phyloP scores from a whole-genome alignment of 1,140 invertebrate species.

The Nomia melanderi region DNA sequence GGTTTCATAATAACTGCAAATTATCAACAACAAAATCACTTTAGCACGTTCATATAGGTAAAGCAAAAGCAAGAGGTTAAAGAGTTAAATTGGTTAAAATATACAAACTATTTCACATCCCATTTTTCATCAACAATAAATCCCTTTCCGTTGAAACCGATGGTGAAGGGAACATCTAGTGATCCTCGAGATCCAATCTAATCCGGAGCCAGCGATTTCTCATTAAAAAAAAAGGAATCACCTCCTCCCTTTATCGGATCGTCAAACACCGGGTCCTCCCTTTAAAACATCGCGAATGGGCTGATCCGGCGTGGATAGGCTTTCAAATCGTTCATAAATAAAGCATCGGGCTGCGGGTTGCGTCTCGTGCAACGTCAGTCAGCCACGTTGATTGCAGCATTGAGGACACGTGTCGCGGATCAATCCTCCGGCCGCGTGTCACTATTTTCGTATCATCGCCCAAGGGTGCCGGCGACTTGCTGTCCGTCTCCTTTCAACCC shows the following conservation, averaged over 20 bases:
- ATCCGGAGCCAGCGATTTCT: neutral
- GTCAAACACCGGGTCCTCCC: constrained; percentile 41
- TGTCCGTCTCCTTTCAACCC: constrained; percentile 17
- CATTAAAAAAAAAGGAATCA: constrained; percentile 43
- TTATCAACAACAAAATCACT: no score
- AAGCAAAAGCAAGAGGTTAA: no score
- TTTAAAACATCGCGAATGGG: constrained; percentile 62
- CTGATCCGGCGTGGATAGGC: constrained; percentile 56
- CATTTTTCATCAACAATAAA: no score
- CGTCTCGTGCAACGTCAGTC: constrained; percentile 72
- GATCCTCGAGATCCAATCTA: no score
- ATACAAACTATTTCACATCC: no score
- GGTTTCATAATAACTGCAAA: no score
- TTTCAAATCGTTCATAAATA: constrained; percentile 79
- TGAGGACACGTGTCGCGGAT: constrained; percentile 79
- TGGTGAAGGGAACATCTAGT: no score
- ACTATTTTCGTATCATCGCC: constrained; percentile 80
- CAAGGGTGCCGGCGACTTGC: constrained; percentile 50
- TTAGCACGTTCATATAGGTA: no score
- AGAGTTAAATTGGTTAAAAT: no score
- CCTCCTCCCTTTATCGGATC: constrained; percentile 37
- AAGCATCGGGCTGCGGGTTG: constrained; percentile 71
- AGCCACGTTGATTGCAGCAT: constrained; percentile 78
- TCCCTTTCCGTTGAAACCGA: no score
- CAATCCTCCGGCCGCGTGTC: constrained; percentile 79